Evolutionary conservation across 1,140 invertebrate genomes (phyloP).

Genomic region (Linepithema humile): DNA sequence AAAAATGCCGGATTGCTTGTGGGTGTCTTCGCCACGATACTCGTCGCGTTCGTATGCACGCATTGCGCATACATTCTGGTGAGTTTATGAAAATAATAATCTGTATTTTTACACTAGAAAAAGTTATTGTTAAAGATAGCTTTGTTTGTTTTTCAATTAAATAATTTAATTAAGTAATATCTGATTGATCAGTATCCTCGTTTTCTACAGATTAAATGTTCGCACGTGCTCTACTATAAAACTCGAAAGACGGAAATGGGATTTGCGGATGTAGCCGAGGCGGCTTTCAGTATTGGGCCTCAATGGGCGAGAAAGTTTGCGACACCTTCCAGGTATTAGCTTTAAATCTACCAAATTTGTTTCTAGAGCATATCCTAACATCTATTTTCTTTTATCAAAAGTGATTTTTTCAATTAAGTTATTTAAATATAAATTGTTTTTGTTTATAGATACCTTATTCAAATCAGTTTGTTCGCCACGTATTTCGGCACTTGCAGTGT

Average conservation of each 20-base stretch:
- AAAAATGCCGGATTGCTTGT: slow-evolving; percentile 91
- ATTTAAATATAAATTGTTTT: slow-evolving; percentile 33
- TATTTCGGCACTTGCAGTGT: slow-evolving; percentile 94
- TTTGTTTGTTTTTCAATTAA: background rate
- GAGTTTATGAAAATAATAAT: slow-evolving; percentile 80
- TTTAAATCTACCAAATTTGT: no score
- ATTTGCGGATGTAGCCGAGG: slow-evolving; percentile 91
- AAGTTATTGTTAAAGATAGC: background rate
- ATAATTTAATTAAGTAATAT: background rate
- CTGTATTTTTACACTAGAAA: background rate
- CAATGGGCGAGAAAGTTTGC: slow-evolving; percentile 87
- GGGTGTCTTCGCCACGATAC: slow-evolving; percentile 91
- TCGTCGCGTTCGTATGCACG: slow-evolving; percentile 93
- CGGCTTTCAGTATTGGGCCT: slow-evolving; percentile 90
- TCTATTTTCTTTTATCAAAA: background rate
- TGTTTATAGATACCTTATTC: slow-evolving; percentile 78
- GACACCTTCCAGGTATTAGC: slow-evolving; percentile 87
- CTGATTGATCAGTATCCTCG: no score
- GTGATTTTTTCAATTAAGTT: background rate
- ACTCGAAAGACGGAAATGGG: slow-evolving; percentile 89
- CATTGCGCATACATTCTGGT: slow-evolving; percentile 94
- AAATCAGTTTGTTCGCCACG: slow-evolving; percentile 87
- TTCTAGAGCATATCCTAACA: background rate
- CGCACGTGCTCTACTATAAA: slow-evolving; percentile 90
- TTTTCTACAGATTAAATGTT: slow-evolving; percentile 92